Conservation (phyloP, 2,113 vertebrate species). For the Pandion haliaetus region DNA sequence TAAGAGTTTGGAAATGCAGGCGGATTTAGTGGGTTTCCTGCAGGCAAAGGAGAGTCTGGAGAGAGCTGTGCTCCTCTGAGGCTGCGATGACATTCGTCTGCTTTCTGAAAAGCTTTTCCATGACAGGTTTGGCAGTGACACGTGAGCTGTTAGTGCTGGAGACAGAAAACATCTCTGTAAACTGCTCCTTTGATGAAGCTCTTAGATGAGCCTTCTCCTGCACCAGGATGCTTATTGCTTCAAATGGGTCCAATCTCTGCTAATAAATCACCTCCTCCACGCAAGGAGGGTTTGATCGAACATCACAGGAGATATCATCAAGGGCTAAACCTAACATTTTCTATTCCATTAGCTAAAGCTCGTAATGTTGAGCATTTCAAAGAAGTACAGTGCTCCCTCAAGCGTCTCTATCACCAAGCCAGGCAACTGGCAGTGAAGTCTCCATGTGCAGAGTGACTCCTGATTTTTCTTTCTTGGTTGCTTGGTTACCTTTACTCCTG, state of each 20-base stretch:
- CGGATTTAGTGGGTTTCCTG: not conserved
- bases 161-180: not conserved
- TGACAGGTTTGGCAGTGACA: not conserved
- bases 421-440: fast-evolving
- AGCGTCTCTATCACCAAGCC: fast-evolving
- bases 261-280: slow-evolving; percentile 15
- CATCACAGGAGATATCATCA: not conserved
- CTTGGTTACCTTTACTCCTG: not conserved
- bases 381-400: not conserved
- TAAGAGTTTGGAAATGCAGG: not conserved
- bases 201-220: not conserved
- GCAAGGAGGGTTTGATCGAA: not conserved
- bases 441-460: not conserved
- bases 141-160: not conserved
- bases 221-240: not conserved
- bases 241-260: not conserved
- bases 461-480: not conserved
- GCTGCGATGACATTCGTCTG: not conserved
- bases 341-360: not conserved
- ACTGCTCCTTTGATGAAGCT: not conserved
- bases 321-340: not conserved
- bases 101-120: not conserved
- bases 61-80: not conserved
- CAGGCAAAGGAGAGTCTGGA: not conserved
- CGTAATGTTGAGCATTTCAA: not conserved